Conservation (phyloP, 2,888 invertebrate species). For the Noctua janthina region DNA sequence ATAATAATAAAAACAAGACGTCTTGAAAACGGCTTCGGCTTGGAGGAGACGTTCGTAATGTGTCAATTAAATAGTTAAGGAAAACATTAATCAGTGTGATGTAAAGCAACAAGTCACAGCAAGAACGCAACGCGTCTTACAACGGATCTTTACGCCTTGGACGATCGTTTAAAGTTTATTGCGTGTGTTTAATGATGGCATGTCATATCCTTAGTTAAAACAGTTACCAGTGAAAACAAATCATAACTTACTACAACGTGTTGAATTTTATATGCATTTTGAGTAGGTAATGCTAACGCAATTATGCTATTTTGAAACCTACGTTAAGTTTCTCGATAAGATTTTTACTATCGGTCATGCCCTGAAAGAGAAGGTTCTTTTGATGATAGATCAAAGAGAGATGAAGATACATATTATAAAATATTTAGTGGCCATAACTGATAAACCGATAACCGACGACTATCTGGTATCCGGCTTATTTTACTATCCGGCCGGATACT, state of each 20-base stretch:
- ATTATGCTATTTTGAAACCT: neutral
- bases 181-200: slow-evolving; percentile 12
- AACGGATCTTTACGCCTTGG: slow-evolving; percentile 26
- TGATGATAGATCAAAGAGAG: neutral
- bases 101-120: slow-evolving; percentile 57
- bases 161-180: slow-evolving; percentile 37
- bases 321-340: neutral
- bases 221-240: neutral
- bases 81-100: slow-evolving; percentile 69
- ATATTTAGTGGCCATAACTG: neutral
- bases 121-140: slow-evolving; percentile 25
- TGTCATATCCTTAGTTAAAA: slow-evolving; percentile 22
- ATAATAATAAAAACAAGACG: slow-evolving; percentile 68
- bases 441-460: neutral
- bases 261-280: neutral
- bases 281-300: neutral
- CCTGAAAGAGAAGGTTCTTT: neutral
- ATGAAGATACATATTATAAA: neutral
- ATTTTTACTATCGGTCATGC: too few species aligned
- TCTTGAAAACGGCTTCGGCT: slow-evolving; percentile 56
- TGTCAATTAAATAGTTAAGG: slow-evolving; percentile 71
- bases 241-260: neutral
- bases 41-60: slow-evolving; percentile 68
- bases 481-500: slow-evolving; percentile 22
- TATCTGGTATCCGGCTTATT: slow-evolving; percentile 7